Base-by-base conservation (phyloP, 2,113 vertebrate species). In the Carassius auratus region DNA sequence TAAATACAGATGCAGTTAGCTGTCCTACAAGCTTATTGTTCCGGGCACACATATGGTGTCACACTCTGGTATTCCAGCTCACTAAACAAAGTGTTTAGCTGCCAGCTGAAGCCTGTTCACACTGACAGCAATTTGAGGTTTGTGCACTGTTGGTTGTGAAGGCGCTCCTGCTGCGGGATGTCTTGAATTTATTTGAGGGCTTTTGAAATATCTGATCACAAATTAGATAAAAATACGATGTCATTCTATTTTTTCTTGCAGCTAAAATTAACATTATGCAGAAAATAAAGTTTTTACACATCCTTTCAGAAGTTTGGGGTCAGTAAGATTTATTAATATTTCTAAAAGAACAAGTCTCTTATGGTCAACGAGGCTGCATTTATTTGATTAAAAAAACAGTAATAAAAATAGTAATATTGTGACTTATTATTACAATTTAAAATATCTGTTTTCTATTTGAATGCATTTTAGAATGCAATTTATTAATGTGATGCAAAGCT, bases 11-110 rank as follows among this genome's bases (percentile, higher is more conserved):
- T 5, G 48, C 59, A 84, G 52, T 61, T 48, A 62, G 48, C n/a
- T 12, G 30, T 71, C 74, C n/a, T n/a, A 30, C 61, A 42, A 21
- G 59, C 82, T 77, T 81, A 42, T 48, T 77, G 74, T 76, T 62
- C 45, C 12, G 45, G 21, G 13, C 3, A 12, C 42, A 52, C 64
- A 81, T 85, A 81, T 76, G 71, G 62, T 38, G 45, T 17, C n/a
- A 8, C 66, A 57, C 38, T 78, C 23, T 33, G 61, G 48, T 55
- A 83, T 76, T 83, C 15, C 23, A 76, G 73, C 48, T 26, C 57
- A 50, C 30, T 45, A 64, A 21, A 76, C 59, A 66, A 84, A 77
- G 55, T 66, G 15, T 36, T 66, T 4, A n/a, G 42, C 45, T 38
- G 42, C 30, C 45, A 78, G 42, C 48, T 52, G 64, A 74, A 57